Base-by-base conservation (phyloP, 2,113 vertebrate genomes). In the Barnardius zonarius region DNA sequence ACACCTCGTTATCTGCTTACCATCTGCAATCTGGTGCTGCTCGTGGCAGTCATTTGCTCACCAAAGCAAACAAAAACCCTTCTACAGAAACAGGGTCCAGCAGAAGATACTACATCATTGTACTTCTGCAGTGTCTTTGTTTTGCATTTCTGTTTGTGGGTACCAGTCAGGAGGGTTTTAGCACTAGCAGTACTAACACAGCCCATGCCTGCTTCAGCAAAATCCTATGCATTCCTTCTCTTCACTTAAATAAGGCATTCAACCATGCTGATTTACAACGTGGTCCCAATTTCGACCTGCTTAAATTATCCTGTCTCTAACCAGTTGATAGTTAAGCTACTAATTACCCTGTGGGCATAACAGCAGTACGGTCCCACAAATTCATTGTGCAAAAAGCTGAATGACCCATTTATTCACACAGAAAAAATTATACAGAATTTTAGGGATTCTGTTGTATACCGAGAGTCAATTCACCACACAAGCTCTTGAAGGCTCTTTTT, bases 41-140 rank as follows among this genome's bases (percentile, higher is more conserved):
- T 61, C 46, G 6, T 54, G 52, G 13, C 46, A 11, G 1, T 13
- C 46, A 11, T 39, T n/a, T 2, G 0, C 28, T 33, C 66, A 25
- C 27, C 41, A 17, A 23, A 46, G 20, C 27, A 49, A 61, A 51
- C 22, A 57, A 20, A 73, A 30, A 2, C 8, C 6, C 5, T 37
- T 48, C 49, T 52, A 8, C 8, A 17, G 52, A 24, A 84, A 4
- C 44, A 33, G 51, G 24, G 11, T 33, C 41, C 4, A 31, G 5
- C 20, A 46, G 75, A 27, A 44, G 18, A 3, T 13, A 4, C 7
- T 8, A 22, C 14, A 23, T 12, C 51, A 23, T 5, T 41, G 17
- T 35, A 8, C 13, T n/a, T 51, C 43, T 15, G 8, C 30, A 25
- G 6, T 7, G 2, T 4, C 18, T 74, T 46, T 39, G 20, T 18